Evolutionary conservation across 2,113 vertebrate species (phyloP).

Genomic region (Desmodus rotundus): DNA sequence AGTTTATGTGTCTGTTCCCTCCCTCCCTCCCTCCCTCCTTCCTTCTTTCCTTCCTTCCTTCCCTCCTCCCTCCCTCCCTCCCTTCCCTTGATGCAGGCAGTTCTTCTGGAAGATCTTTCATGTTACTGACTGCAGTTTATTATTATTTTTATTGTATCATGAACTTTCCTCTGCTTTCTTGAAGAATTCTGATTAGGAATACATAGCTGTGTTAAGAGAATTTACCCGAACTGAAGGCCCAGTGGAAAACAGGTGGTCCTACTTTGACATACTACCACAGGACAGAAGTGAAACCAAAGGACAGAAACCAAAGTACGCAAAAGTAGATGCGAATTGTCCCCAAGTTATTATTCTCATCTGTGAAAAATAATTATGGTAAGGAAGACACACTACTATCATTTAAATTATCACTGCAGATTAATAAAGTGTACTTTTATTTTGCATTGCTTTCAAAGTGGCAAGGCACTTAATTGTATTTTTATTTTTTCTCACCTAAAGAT

Average conservation of each 20-base stretch:
- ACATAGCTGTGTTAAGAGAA: constrained; percentile 20
- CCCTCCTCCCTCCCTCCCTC: background rate
- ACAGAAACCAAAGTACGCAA: constrained; percentile 61
- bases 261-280: constrained; percentile 41
- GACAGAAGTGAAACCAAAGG: constrained; percentile 65
- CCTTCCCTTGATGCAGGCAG: background rate
- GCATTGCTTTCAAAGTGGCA: background rate
- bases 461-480: background rate
- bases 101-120: constrained; percentile 45
- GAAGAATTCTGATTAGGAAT: constrained; percentile 58
- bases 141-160: constrained; percentile 18
- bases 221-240: constrained; percentile 48
- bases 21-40: background rate
- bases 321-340: constrained; percentile 49
- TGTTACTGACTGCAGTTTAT: background rate
- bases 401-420: constrained; percentile 23
- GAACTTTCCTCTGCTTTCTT: constrained; percentile 57
- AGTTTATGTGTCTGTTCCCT: background rate
- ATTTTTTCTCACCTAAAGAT: constrained; percentile 1
- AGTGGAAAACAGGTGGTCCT: constrained; percentile 75
- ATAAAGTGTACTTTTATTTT: background rate
- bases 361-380: constrained; percentile 33
- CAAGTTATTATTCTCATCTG: constrained; percentile 49
- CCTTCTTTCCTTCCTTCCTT: background rate
- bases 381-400: background rate